These are phyloP conservation scores for Xestia xanthographa DNA, from an alignment of 2,888 invertebrate species.

Conservation along the genomic window DNA sequence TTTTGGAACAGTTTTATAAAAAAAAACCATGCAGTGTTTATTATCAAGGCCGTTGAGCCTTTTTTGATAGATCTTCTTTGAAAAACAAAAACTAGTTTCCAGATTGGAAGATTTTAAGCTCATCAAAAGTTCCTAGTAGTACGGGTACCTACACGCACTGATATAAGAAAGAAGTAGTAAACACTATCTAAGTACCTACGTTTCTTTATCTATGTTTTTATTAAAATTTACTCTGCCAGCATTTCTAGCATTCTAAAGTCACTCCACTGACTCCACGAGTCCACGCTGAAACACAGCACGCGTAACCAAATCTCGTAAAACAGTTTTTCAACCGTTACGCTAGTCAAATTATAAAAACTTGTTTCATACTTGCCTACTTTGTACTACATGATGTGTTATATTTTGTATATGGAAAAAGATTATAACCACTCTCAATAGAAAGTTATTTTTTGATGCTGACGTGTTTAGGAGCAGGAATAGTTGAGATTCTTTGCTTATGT, in stretches of 20 bases:
- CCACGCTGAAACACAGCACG: constrained; percentile 43
- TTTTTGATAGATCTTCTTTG: not conserved
- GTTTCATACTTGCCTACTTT: constrained; percentile 36
- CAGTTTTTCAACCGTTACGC: constrained; percentile 45
- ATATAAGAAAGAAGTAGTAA: too few species aligned
- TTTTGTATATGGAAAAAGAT: constrained; percentile 24
- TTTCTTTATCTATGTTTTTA: not conserved
- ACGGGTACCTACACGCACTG: too few species aligned
- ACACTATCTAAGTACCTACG: too few species aligned
- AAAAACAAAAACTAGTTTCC: not conserved
- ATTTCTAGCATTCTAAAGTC: constrained; percentile 34
- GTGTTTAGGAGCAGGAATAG: constrained; percentile 15
- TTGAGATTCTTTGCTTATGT: constrained; percentile 13
- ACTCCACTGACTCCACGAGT: too few species aligned
- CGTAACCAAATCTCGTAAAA: constrained; percentile 57
- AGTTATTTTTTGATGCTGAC: constrained; percentile 38
- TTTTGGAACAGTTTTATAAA: constrained; percentile 1
- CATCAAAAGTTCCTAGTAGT: constrained; percentile 51
- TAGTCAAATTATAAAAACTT: constrained; percentile 45
- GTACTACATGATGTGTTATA: constrained; percentile 23
- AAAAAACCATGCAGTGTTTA: not conserved
- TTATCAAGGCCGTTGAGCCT: not conserved
- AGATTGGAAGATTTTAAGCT: not conserved
- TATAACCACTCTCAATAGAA: constrained; percentile 35
- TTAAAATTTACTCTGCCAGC: not conserved